Base-by-base conservation (phyloP, 2,113 vertebrate species). In the Oophaga pumilio region DNA sequence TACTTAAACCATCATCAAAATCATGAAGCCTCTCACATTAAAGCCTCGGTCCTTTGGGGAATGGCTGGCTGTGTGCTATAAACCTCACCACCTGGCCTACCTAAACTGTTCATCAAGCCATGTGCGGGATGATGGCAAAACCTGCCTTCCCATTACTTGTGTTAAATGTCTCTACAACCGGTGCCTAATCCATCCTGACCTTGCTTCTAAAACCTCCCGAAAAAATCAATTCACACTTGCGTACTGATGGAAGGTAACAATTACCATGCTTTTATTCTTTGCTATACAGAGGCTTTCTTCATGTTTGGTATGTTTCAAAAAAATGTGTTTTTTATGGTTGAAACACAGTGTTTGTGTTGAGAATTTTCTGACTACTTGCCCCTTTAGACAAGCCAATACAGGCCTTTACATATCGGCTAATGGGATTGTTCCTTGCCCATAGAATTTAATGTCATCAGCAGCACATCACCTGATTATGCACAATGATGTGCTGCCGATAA, bases 21-120 rank as follows among this genome's bases (percentile, higher is more conserved):
- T 64, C 73, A 60, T 62, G 84, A 85, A 77, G 52, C 57, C 57
- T 85, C 28, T 85, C 71, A 64, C 84, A 66, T 85, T 77, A 62
- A 64, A 52, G 73, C 28, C 56, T 57, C 6, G 6, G 43, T 64
- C 73, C 73, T 76, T 26, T 60, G 43, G 84, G 84, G 53, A 52
- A 86, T 52, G 24, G 56, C 77, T 85, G 66, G 50, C 66, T 53
- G 68, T 73, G 59, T 52, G 33, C 84, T 60, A n/a, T 56, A 84
- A 57, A 71, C 52, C 76, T 83, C 53, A 73, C 66, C 50, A 73
- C n/a, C 82, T 73, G 52, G 64, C 15, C 52, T 71, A 57, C n/a
- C 24, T 73, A 84, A 84, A 52, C 82, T 12, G 33, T 83, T 69
- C 43, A 83, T 83, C 64, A 83, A 53, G 64, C 20, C 62, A 69